Percentiles rank a stretch among this genome's conserved stretches.
These are phyloP conservation scores for Boleophthalmus pectinirostris DNA, from an alignment of 2,113 vertebrate genomes.

Conservation along the genomic window DNA sequence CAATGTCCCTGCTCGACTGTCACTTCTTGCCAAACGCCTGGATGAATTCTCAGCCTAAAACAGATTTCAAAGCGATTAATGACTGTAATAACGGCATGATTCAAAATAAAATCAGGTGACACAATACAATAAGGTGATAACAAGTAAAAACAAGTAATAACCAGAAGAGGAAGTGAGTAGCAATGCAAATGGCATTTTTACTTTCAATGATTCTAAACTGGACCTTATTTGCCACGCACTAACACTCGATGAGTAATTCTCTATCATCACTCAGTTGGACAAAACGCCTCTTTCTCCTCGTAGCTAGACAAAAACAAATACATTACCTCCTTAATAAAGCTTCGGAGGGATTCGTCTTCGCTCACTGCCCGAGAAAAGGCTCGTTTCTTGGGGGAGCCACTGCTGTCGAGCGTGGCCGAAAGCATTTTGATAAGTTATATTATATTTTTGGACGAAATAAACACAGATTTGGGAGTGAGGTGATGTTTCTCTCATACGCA, in stretches of 20 bases:
- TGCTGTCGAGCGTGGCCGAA: constrained; percentile 66
- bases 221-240: neutral
- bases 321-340: constrained; percentile 75
- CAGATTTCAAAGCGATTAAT: neutral
- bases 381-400: constrained; percentile 69
- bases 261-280: neutral
- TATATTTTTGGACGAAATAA: constrained; percentile 48
- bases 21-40: constrained; percentile 69
- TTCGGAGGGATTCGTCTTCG: constrained; percentile 79
- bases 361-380: constrained; percentile 74
- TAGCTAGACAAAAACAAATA: constrained; percentile 14
- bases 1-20: constrained; percentile 71
- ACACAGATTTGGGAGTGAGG: constrained; percentile 13
- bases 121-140: neutral
- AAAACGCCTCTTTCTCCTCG: neutral
- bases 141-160: neutral
- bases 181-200: neutral
- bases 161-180: neutral
- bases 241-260: neutral
- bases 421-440: constrained; percentile 58
- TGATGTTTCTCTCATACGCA: constrained; percentile 45
- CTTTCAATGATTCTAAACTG: neutral
- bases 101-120: neutral
- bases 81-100: neutral
- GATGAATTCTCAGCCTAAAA: constrained; percentile 68